Conservation (phyloP, 2,797 vertebrate genomes). For the Craterocephalus amniculus region DNA sequence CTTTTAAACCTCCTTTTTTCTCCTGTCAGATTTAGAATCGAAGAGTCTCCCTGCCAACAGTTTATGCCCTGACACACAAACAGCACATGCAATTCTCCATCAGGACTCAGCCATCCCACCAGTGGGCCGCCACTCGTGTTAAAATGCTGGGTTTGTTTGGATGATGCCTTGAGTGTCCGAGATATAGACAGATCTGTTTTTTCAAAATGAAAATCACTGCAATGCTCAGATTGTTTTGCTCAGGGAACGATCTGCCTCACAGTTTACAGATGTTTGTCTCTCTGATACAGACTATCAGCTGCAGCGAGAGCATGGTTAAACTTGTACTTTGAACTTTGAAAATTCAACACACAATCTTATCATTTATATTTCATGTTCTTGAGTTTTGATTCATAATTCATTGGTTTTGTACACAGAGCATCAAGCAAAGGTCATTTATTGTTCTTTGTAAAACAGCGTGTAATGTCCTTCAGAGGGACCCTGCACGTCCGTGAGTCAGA, state of each 20-base stretch:
- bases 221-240: slow-evolving; percentile 28
- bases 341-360: slow-evolving; percentile 48
- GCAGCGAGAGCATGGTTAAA: slow-evolving; percentile 39
- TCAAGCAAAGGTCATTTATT: slow-evolving; percentile 45
- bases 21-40: neutral
- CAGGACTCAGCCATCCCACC: slow-evolving; percentile 23
- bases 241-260: slow-evolving; percentile 38
- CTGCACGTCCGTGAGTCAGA: neutral
- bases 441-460: slow-evolving; percentile 28
- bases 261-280: slow-evolving; percentile 49
- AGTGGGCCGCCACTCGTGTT: slow-evolving; percentile 46
- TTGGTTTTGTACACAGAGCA: slow-evolving; percentile 11
- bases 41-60: neutral
- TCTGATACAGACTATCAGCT: slow-evolving; percentile 45
- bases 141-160: slow-evolving; percentile 32
- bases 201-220: slow-evolving; percentile 44
- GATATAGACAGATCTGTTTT: slow-evolving; percentile 48
- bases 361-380: slow-evolving; percentile 54
- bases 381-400: slow-evolving; percentile 47
- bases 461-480: slow-evolving; percentile 6
- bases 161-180: slow-evolving; percentile 26
- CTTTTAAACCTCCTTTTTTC: neutral
- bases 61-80: neutral
- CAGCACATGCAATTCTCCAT: slow-evolving; percentile 8
- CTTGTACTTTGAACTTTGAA: slow-evolving; percentile 58